phyloP scores from a whole-genome alignment of 2,888 invertebrate genomes.

The Trachelus stipa region DNA sequence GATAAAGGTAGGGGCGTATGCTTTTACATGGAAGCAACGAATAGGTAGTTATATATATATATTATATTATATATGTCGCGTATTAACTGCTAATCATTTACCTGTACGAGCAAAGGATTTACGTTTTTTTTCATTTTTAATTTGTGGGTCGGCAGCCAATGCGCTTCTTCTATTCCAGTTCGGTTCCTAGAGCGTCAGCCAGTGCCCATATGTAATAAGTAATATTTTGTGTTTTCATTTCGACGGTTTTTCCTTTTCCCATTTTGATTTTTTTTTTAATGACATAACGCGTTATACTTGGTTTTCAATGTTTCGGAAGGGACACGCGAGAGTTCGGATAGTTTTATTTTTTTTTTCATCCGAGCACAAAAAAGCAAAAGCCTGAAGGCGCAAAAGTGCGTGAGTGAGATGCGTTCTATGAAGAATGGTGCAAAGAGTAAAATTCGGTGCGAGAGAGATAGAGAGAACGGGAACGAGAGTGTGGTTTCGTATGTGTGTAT shows the following conservation, averaged over 20 bases:
- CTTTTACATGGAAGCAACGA: slow-evolving; percentile 4
- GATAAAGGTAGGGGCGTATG: not conserved
- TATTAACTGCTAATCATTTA: slow-evolving; percentile 1
- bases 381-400: not conserved
- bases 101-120: slow-evolving; percentile 16
- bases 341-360: not conserved
- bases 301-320: not conserved
- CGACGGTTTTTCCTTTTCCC: not conserved
- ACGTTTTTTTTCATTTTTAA: slow-evolving; percentile 17
- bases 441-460: not conserved
- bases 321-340: not conserved
- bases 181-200: slow-evolving; percentile 7
- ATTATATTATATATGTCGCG: not conserved
- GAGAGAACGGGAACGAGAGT: slow-evolving; percentile 9
- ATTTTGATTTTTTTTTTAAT: not conserved
- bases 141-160: not conserved
- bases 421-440: not conserved
- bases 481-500: not conserved
- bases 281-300: not conserved
- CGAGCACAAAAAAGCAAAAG: not conserved
- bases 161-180: slow-evolving; percentile 3
- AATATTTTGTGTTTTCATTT: not conserved
- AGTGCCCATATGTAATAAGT: not conserved
- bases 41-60: slow-evolving; percentile 8
- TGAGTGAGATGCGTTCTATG: not conserved